Conservation (phyloP, 2,113 vertebrate genomes). For the Cricetomys ansorgei region DNA sequence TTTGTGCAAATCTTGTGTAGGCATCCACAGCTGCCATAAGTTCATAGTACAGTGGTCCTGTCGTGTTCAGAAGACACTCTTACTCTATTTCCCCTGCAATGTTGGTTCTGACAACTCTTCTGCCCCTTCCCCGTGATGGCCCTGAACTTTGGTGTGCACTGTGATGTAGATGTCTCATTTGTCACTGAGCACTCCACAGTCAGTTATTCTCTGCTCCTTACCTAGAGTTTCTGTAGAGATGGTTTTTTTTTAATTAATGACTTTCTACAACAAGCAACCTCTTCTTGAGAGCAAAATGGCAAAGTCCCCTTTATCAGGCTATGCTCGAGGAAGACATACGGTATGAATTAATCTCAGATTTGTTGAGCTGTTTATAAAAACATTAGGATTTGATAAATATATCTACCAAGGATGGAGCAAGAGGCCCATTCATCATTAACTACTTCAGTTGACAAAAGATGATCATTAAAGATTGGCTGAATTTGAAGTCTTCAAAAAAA, state of each 20-base stretch:
- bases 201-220: neutral
- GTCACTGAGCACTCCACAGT: too few relatives aligned
- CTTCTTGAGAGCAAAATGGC: neutral
- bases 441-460: neutral
- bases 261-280: neutral
- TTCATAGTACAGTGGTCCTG: neutral
- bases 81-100: neutral
- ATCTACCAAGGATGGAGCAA: neutral
- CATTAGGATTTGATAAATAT: neutral
- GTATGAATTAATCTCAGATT: neutral
- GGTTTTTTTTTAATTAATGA: neutral
- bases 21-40: neutral
- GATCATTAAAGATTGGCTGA: neutral
- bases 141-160: neutral
- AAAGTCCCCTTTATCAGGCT: neutral
- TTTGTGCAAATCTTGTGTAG: neutral
- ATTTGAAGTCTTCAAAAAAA: neutral
- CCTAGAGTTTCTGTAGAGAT: too few relatives aligned
- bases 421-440: neutral
- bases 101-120: neutral
- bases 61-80: neutral
- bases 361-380: neutral
- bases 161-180: neutral
- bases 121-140: neutral
- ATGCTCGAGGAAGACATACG: neutral